phyloP scores from a whole-genome alignment of 2,113 vertebrate genomes.

The Megaptera novaeangliae region DNA sequence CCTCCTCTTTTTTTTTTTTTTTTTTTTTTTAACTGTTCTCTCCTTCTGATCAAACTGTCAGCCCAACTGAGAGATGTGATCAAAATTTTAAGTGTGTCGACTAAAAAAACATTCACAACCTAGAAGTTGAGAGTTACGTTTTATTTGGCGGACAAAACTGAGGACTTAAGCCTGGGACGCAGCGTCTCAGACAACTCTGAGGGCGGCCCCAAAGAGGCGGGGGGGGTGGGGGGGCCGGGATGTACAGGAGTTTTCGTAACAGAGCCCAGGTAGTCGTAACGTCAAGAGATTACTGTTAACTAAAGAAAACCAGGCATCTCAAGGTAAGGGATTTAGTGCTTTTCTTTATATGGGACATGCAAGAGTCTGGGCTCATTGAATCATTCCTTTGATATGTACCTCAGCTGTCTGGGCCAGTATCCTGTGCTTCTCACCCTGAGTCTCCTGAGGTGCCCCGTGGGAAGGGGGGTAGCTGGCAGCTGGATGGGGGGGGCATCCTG shows the following conservation, averaged over 20 bases:
- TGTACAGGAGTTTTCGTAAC: background rate
- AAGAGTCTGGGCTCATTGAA: background rate
- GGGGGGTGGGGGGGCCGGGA: accelerated
- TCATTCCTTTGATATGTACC: background rate
- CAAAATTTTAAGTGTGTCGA: background rate
- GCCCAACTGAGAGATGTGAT: background rate
- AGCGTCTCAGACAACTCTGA: background rate
- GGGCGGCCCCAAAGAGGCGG: background rate
- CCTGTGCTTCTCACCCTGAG: background rate
- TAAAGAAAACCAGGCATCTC: background rate
- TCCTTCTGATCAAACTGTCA: background rate
- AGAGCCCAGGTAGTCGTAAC: background rate
- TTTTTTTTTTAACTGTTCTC: background rate
- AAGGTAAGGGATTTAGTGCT: background rate
- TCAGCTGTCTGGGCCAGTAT: background rate
- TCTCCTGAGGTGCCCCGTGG: background rate
- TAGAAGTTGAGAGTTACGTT: background rate
- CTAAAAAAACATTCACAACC: background rate
- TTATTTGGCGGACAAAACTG: background rate
- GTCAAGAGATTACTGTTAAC: background rate
- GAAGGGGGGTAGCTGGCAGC: background rate
- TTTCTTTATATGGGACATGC: background rate
- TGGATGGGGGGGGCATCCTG: background rate
- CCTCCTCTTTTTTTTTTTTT: background rate
- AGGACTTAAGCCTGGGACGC: background rate